These are phyloP conservation scores for Marisa cornuarietis DNA, from an alignment of 1,140 invertebrate species.

Conservation along the genomic window DNA sequence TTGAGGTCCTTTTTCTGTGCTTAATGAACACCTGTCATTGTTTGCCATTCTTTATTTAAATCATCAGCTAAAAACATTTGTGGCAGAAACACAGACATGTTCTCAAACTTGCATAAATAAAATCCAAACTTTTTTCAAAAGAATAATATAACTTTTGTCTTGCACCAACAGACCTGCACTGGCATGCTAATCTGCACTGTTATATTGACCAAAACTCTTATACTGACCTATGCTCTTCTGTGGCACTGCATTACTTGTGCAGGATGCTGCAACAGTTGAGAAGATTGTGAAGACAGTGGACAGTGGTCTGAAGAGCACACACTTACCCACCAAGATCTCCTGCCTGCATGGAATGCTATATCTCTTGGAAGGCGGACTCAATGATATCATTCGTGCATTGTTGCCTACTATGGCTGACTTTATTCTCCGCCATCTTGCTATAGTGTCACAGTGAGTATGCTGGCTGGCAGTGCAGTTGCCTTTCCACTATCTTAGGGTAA, in stretches of 20 bases:
- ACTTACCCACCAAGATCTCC: constrained; percentile 75
- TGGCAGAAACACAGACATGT: background rate
- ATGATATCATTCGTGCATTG: constrained; percentile 67
- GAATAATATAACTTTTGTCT: too few species aligned
- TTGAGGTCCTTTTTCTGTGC: too few species aligned
- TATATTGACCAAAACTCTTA: background rate
- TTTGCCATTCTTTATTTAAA: too few species aligned
- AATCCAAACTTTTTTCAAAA: background rate
- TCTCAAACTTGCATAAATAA: background rate
- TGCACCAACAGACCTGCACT: background rate
- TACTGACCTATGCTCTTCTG: constrained; percentile 22
- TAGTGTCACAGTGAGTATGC: constrained; percentile 33
- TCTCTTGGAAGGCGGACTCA: constrained; percentile 72
- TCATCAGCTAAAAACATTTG: too few species aligned
- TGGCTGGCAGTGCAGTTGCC: background rate
- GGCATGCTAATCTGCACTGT: too few species aligned
- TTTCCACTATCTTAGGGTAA: background rate
- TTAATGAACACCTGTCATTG: too few species aligned
- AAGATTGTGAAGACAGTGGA: constrained; percentile 75
- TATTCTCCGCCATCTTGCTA: constrained; percentile 73
- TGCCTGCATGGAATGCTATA: constrained; percentile 81
- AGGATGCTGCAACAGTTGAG: constrained; percentile 65
- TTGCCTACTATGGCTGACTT: constrained; percentile 76
- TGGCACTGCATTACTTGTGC: background rate
- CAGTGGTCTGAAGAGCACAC: constrained; percentile 73